Conservation (phyloP, 2,797 vertebrate genomes). For the Liasis olivaceus region DNA sequence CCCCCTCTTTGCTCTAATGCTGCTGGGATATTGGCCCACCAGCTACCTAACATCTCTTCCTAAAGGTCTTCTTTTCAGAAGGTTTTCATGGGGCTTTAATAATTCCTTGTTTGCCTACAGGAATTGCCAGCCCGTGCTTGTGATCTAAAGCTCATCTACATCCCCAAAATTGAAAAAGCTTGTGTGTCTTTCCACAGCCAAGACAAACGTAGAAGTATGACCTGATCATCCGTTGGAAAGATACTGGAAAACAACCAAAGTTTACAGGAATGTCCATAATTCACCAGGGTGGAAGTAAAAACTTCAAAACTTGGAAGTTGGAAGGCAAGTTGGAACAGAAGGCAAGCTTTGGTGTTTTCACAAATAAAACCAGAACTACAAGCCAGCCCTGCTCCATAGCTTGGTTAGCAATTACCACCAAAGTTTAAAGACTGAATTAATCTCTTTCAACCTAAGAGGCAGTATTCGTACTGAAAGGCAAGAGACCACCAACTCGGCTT, state of each 20-base stretch:
- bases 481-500: background rate
- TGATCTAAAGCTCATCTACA: fast-evolving
- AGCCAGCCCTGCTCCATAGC: too few relatives aligned
- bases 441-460: background rate
- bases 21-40: background rate
- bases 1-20: background rate
- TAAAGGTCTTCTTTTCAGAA: background rate
- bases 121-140: fast-evolving
- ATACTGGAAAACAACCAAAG: background rate
- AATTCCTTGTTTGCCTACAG: fast-evolving
- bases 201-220: background rate
- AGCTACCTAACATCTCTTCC: background rate
- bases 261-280: background rate
- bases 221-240: background rate
- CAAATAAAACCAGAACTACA: background rate
- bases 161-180: background rate
- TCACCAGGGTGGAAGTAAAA: background rate
- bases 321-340: too few relatives aligned
- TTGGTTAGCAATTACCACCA: too few relatives aligned
- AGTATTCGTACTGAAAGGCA: background rate
- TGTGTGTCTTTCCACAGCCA: fast-evolving
- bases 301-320: too few relatives aligned
- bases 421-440: background rate
- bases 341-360: background rate
- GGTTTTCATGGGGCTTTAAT: conserved; percentile 11